Evolutionary conservation across 2,113 vertebrate genomes (phyloP).

Genomic region (Corvus cornix): DNA sequence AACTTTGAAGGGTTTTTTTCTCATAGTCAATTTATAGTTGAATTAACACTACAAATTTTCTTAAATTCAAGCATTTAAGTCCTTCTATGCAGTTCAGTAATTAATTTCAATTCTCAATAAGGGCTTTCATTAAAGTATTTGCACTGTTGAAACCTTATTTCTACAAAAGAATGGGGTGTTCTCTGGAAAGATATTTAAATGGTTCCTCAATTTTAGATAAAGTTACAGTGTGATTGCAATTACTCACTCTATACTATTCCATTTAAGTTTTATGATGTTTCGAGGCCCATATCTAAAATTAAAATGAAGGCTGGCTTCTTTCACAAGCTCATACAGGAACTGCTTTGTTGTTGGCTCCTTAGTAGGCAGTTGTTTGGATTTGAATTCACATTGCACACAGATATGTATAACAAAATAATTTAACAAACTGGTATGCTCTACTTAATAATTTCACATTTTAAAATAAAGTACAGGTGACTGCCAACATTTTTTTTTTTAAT

Average conservation of each 20-base stretch:
- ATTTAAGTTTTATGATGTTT: background rate
- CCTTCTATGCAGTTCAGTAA: background rate
- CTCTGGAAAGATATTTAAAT: background rate
- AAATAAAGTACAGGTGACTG: background rate
- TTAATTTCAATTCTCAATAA: constrained; percentile 8
- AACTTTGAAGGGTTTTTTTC: background rate
- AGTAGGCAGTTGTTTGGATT: background rate
- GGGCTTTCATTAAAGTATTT: background rate
- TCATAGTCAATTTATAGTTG: background rate
- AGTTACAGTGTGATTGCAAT: background rate
- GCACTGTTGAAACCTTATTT: background rate
- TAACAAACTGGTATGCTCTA: background rate
- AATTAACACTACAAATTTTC: background rate
- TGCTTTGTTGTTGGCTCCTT: background rate
- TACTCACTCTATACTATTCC: background rate
- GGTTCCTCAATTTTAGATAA: background rate
- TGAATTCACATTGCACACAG: background rate
- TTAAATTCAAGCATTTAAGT: background rate
- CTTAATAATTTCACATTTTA: background rate
- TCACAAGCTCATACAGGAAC: background rate
- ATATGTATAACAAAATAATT: background rate
- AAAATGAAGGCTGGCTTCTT: background rate
- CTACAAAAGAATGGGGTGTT: background rate
- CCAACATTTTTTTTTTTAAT: background rate
- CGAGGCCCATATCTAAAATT: background rate